Base-by-base conservation (phyloP, 2,888 invertebrate genomes). In the Drosophila villosipedis region DNA sequence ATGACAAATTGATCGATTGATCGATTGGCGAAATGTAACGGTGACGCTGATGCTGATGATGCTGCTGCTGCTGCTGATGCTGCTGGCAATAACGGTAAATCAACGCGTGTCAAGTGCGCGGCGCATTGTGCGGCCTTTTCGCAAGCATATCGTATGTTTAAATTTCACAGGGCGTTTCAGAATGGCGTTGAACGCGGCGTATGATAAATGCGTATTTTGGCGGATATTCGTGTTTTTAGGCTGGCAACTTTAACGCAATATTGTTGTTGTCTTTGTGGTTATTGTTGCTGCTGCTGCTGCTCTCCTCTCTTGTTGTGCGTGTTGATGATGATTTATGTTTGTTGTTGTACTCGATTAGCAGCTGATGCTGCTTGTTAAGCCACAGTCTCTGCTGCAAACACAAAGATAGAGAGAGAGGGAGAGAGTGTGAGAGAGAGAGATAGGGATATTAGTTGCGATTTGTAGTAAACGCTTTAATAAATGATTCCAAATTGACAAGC, bases 61-160 rank as follows among this genome's bases (percentile, higher is more conserved):
- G 47, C 30, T 31, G 33, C 0, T 12, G 12, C 0, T 6, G n/a
- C 43, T 43, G 43, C 6, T 43, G n/a, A 31, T 57, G 12, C 5
- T 47, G 14, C 41, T 57, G 58, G 41, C 41, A 55, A 31, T 55
- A 55, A 68, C 54, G 43, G 58, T 61, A 35, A 60, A 81, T 91
- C 71, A 90, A 85, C 82, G 80, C 82, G 90, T 92, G 91, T 92
- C 92, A 92, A 90, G 86, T 92, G 89, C 80, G 85, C 91, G 88
- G 85, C 61, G 79, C 72, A 79, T 83, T 84, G 67, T 82, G 75
- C 65, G 80, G 82, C 82, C 68, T 75, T 80, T 69, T 73, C 75
- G 82, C 81, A 78, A 83, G 82, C 91, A 91, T 91, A 83, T 86
- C 76, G 78, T 78, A 16, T 41, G 74, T 61, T 60, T 50, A 37